Percentiles rank a stretch among this genome's conserved stretches.
These are phyloP conservation scores for Listronotus oregonensis DNA, from an alignment of 1,140 invertebrate species.

Conservation along the genomic window DNA sequence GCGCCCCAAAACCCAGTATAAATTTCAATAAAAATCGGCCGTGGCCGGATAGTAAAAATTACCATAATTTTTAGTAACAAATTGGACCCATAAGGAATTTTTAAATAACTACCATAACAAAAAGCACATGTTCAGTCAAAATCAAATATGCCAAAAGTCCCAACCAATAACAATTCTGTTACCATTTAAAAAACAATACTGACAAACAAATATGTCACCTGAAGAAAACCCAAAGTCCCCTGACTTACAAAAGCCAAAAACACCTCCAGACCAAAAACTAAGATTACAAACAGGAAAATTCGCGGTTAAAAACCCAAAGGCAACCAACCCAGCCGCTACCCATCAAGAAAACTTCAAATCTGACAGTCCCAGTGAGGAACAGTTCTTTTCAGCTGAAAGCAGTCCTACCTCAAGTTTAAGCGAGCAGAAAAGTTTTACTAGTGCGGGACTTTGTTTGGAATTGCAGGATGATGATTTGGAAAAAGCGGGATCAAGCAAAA, in stretches of 20 bases:
- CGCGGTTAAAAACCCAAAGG: neutral
- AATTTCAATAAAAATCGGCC: too few species aligned
- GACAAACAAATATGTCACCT: neutral
- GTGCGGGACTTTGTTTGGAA: constrained; percentile 1
- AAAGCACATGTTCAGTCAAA: too few species aligned
- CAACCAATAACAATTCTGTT: too few species aligned
- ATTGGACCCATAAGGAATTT: too few species aligned
- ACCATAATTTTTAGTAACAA: too few species aligned
- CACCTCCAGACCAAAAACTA: neutral
- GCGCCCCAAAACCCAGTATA: too few species aligned
- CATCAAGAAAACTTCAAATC: constrained; percentile 9
- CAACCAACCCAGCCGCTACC: too few species aligned
- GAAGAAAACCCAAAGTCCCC: constrained; percentile 3
- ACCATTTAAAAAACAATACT: too few species aligned
- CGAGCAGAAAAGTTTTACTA: neutral
- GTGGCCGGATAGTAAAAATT: too few species aligned
- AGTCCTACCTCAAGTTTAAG: neutral
- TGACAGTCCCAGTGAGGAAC: constrained; percentile 2
- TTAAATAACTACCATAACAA: too few species aligned
- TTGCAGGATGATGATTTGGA: neutral
- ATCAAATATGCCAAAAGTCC: too few species aligned
- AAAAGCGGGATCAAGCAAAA: neutral
- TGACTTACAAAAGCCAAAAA: neutral
- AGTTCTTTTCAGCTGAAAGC: constrained; percentile 7
- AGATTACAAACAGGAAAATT: neutral